Conservation (phyloP, 1,140 invertebrate genomes). For the Panagrolaimus sp. region DNA sequence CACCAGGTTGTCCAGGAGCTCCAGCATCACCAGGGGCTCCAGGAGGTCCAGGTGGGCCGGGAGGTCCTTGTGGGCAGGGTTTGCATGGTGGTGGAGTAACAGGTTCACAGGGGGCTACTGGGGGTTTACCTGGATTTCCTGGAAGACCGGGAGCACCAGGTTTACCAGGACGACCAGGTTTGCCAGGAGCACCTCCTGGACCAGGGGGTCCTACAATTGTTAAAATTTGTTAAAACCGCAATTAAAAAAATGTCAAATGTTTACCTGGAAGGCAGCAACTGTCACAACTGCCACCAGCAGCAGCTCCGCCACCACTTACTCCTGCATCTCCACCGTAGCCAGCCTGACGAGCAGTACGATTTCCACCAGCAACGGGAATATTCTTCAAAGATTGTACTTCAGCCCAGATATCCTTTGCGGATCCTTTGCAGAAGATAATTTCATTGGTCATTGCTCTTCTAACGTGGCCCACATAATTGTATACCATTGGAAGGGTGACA, state of each 20-base stretch:
- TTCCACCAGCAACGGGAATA: constrained; percentile 31
- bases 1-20: constrained; percentile 43
- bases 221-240: too few relatives aligned
- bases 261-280: constrained; percentile 48
- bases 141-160: constrained; percentile 38
- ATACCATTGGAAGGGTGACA: constrained; percentile 53
- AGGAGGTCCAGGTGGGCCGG: constrained; percentile 21
- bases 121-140: constrained; percentile 43
- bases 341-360: constrained; percentile 53
- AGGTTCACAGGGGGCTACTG: constrained; percentile 45
- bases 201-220: constrained; percentile 43
- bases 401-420: constrained; percentile 55
- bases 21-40: constrained; percentile 39
- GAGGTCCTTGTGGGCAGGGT: constrained; percentile 44
- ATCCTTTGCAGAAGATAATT: constrained; percentile 55
- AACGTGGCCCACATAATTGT: constrained; percentile 52
- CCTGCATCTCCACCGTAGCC: constrained; percentile 48
- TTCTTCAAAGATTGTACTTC: constrained; percentile 49
- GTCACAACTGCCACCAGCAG: constrained; percentile 46
- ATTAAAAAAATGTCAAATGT: too few relatives aligned
- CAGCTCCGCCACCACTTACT: constrained; percentile 30
- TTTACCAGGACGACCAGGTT: constrained; percentile 28
- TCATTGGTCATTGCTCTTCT: constrained; percentile 49
- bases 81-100: constrained; percentile 49
- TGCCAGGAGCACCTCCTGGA: constrained; percentile 31